phyloP scores from a whole-genome alignment of 2,888 invertebrate genomes.

The Conistra vaccinii region DNA sequence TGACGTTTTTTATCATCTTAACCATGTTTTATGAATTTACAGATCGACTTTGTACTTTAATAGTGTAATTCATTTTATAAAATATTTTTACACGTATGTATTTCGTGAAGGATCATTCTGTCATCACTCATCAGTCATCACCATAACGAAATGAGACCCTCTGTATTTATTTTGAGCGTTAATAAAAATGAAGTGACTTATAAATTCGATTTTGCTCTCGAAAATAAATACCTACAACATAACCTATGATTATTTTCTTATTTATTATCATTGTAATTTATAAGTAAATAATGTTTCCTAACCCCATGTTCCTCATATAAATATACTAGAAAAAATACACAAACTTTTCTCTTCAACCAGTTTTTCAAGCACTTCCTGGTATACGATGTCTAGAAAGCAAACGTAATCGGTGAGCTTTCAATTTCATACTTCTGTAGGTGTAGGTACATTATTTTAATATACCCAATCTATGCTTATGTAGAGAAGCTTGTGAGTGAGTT shows the following conservation, averaged over 20 bases:
- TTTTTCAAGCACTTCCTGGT: too few relatives aligned
- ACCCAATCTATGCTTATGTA: neutral
- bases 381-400: neutral
- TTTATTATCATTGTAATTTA: slow-evolving; percentile 57
- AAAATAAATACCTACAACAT: slow-evolving; percentile 74
- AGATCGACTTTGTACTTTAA: slow-evolving; percentile 50
- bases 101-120: slow-evolving; percentile 31
- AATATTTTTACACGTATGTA: slow-evolving; percentile 23
- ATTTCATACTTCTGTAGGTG: neutral
- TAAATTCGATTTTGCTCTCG: slow-evolving; percentile 82
- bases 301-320: slow-evolving; percentile 15
- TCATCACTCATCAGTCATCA: too few relatives aligned
- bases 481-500: neutral
- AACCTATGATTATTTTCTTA: slow-evolving; percentile 55
- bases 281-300: slow-evolving; percentile 55
- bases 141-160: slow-evolving; percentile 29
- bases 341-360: neutral
- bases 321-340: neutral
- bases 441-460: too few relatives aligned
- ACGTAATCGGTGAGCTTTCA: neutral
- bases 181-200: slow-evolving; percentile 89
- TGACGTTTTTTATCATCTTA: slow-evolving; percentile 17
- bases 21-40: slow-evolving; percentile 16
- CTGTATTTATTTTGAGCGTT: slow-evolving; percentile 65
- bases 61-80: slow-evolving; percentile 42